phyloP scores from a whole-genome alignment of 2,888 invertebrate species.

The Athripsodes cinereus region DNA sequence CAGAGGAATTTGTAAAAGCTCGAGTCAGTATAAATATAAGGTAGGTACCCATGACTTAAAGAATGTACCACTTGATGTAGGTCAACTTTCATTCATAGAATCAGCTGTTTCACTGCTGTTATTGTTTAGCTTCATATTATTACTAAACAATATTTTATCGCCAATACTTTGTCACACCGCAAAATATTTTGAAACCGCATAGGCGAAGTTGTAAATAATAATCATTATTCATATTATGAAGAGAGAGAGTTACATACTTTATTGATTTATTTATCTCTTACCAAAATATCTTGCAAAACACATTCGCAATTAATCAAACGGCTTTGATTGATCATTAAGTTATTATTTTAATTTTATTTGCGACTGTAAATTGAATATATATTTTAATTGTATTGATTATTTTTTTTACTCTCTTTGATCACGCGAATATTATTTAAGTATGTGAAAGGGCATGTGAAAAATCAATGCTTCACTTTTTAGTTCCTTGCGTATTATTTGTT shows the following conservation, averaged over 20 bases:
- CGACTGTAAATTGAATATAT: too few relatives aligned
- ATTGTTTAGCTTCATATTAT: background rate
- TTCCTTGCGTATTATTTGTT: too few relatives aligned
- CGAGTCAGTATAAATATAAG: too few relatives aligned
- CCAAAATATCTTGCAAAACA: background rate
- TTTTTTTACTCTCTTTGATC: too few relatives aligned
- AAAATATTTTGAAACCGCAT: background rate
- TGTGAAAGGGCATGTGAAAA: too few relatives aligned
- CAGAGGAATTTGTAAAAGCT: too few relatives aligned
- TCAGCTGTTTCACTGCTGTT: background rate
- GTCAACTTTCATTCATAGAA: background rate
- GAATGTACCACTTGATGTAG: background rate
- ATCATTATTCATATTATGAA: background rate
- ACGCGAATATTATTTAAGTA: too few relatives aligned
- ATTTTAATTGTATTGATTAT: too few relatives aligned
- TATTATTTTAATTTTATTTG: too few relatives aligned
- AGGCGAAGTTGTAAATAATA: background rate
- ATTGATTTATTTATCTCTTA: background rate
- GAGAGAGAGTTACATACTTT: background rate
- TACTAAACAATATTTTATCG: background rate
- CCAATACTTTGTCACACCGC: background rate
- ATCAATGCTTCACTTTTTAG: too few relatives aligned
- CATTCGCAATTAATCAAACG: background rate
- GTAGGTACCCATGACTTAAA: too few relatives aligned
- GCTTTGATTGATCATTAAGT: background rate